These are phyloP conservation scores for Syndactyla subalaris DNA, from an alignment of 2,797 vertebrate genomes.

Conservation along the genomic window DNA sequence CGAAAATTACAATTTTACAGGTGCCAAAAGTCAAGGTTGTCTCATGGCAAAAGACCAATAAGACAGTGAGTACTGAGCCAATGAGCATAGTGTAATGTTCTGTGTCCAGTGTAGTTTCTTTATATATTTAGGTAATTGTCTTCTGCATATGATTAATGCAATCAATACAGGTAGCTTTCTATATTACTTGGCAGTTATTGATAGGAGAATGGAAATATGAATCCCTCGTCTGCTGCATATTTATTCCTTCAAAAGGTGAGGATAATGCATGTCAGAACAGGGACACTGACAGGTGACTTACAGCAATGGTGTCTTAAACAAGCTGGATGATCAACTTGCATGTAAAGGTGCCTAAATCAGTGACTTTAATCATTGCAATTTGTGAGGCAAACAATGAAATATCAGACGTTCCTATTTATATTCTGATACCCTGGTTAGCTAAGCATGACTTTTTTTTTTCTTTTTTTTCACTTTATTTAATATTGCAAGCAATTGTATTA, in stretches of 20 bases:
- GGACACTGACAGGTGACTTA: neutral
- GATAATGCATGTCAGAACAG: neutral
- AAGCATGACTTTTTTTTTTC: neutral
- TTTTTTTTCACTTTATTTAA: neutral
- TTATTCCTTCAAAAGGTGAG: neutral
- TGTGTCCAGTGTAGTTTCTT: neutral
- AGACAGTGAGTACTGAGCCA: neutral
- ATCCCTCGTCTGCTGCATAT: neutral
- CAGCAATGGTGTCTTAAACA: neutral
- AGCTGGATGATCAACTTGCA: neutral
- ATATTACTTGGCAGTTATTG: neutral
- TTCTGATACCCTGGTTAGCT: neutral
- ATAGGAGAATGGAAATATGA: neutral
- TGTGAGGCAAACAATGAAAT: neutral
- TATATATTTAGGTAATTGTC: neutral
- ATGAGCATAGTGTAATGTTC: neutral
- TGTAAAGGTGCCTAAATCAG: neutral
- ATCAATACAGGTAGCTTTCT: neutral
- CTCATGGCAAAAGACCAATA: neutral
- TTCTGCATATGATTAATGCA: neutral
- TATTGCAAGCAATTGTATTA: neutral
- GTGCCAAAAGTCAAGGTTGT: neutral
- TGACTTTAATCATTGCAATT: rapidly evolving
- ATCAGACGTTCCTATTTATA: neutral
- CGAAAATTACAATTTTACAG: neutral